Percentiles rank a stretch among this genome's conserved stretches.
These are phyloP conservation scores for Drosophila greeni DNA, from an alignment of 2,888 invertebrate species.

Conservation along the genomic window DNA sequence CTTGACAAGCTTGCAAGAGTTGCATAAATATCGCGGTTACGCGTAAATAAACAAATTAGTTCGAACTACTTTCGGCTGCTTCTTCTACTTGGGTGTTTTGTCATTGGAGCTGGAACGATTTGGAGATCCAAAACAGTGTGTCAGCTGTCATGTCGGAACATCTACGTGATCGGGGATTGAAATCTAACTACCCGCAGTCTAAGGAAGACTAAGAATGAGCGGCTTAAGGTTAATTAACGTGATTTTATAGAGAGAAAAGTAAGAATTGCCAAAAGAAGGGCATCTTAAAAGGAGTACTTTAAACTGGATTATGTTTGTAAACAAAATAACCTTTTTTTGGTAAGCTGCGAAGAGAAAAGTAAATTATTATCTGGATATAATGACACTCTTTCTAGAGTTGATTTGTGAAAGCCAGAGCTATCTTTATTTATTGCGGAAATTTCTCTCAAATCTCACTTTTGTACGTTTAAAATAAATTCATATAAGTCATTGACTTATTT, in stretches of 20 bases:
- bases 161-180: constrained; percentile 25
- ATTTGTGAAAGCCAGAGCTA: constrained; percentile 1
- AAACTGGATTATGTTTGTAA: background rate
- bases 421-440: constrained; percentile 1
- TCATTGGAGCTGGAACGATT: constrained; percentile 12
- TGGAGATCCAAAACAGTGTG: constrained; percentile 21
- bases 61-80: constrained; percentile 1
- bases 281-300: background rate
- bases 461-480: background rate
- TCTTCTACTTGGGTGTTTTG: constrained; percentile 19
- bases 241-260: background rate
- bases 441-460: constrained; percentile 14
- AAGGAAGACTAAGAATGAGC: background rate
- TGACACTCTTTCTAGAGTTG: background rate
- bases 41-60: constrained; percentile 35
- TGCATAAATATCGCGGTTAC: constrained; percentile 39
- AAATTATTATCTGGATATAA: background rate
- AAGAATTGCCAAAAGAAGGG: background rate
- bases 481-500: background rate
- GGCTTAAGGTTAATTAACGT: background rate
- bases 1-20: constrained; percentile 29
- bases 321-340: too few relatives aligned
- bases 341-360: background rate
- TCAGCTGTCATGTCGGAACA: constrained; percentile 28
- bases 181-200: background rate